These are phyloP conservation scores for Hormaphis cornu DNA, from an alignment of 1,140 invertebrate genomes.

Conservation along the genomic window DNA sequence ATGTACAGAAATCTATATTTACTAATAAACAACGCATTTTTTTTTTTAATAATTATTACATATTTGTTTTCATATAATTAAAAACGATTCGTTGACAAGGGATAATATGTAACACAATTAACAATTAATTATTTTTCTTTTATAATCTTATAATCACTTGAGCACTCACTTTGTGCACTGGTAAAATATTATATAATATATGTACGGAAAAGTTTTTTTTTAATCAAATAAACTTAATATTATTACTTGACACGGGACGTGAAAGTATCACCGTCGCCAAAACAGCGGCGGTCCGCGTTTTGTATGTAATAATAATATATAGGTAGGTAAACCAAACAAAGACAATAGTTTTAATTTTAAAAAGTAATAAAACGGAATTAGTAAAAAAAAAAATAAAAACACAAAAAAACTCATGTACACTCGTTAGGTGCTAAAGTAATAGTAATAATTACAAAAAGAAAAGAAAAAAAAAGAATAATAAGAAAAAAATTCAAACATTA, in stretches of 20 bases:
- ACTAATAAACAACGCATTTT: not conserved
- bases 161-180: slow-evolving; percentile 31
- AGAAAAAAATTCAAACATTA: slow-evolving; percentile 19
- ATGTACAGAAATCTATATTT: too few species aligned
- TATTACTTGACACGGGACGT: not conserved
- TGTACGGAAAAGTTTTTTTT: slow-evolving; percentile 16
- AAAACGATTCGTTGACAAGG: slow-evolving; percentile 28
- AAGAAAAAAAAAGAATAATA: not conserved
- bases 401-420: slow-evolving; percentile 16
- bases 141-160: slow-evolving; percentile 24
- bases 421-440: slow-evolving; percentile 17
- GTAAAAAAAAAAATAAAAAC: slow-evolving; percentile 5
- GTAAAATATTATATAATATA: slow-evolving; percentile 25
- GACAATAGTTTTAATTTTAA: too few species aligned
- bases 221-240: slow-evolving; percentile 19
- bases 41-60: slow-evolving; percentile 1
- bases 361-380: slow-evolving; percentile 14
- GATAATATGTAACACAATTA: slow-evolving; percentile 30
- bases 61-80: slow-evolving; percentile 25
- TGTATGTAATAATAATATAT: not conserved
- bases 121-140: slow-evolving; percentile 20
- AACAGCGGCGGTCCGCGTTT: not conserved
- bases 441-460: not conserved
- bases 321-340: too few species aligned
- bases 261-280: not conserved